Evolutionary conservation across 2,888 invertebrate species (phyloP), one percentile per base, ranked within the genome.

Genomic region (Mamestra brassicae): DNA sequence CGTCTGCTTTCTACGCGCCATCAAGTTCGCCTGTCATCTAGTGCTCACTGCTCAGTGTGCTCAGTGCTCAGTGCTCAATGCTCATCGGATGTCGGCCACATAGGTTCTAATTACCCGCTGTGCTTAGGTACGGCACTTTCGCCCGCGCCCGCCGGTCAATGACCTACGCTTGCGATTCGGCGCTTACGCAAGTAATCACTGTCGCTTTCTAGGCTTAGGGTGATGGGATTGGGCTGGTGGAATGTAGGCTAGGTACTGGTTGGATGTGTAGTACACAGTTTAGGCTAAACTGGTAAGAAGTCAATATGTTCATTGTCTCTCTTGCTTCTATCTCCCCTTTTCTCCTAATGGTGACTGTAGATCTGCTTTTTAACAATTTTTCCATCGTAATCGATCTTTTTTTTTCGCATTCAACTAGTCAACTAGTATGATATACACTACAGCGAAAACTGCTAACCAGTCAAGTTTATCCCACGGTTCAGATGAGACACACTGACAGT

Each of bases 171-270:
- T 81, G 88, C 89, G 87, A 93, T 95, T 95, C 93, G 95, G 93
- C 92, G 90, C 91, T 94, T 93, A 92, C 95, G 95, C 93, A 94
- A 94, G 91, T 85, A 89, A 92, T 91, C 93, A 94, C 95, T 95
- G 92, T 95, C 95, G 89, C 95, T 96, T 95, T 96, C 95, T 95
- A 95, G 91, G 92, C 92, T 88, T 90, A 89, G 87, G 90, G 87
- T 87, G 86, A 86, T 83, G 77, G 77, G 82, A 76, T 71, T 64
- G 57, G 62, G 72, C 57, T 66, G 65, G 34, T 66, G 8, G 34
- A 63, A 66, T 77, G 45, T 72, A 50, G 60, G 60, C 60, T 73
- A 67, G 72, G 60, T 70, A 57, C 36, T 72, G 52, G 42, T 45
- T 57, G 52, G 42, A 36, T 57, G 66, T 26, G 26, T 26, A 26